Percentiles rank a stretch among this genome's conserved stretches.
These are phyloP conservation scores for Hemicentrotus pulcherrimus DNA, from an alignment of 35 echinoderm and acorn worm genomes.

Conservation along the genomic window DNA sequence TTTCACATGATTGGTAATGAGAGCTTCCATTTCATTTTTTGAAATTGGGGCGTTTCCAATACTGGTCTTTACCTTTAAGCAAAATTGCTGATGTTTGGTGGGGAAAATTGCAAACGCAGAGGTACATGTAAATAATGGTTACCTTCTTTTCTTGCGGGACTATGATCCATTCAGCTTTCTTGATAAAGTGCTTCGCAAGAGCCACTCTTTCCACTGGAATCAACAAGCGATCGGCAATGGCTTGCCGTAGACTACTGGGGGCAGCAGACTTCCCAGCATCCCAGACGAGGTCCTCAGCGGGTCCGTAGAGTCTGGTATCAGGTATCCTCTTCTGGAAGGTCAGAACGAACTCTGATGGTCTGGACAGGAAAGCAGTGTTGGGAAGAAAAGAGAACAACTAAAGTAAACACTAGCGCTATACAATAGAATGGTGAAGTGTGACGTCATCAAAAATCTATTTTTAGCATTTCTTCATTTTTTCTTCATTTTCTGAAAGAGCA, in stretches of 20 bases:
- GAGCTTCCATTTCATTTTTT: too few relatives aligned
- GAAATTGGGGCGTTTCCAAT: too few relatives aligned
- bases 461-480: too few relatives aligned
- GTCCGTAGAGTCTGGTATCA: conserved; percentile 58
- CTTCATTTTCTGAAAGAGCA: too few relatives aligned
- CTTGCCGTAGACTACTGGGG: conserved; percentile 65
- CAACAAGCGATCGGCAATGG: conserved; percentile 58
- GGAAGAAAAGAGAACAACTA: neutral
- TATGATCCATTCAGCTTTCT: conserved; percentile 84
- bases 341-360: conserved; percentile 68
- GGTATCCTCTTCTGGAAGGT: conserved; percentile 70
- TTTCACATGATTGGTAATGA: too few relatives aligned
- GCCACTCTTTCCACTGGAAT: conserved; percentile 73
- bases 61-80: too few relatives aligned
- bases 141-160: conserved; percentile 56
- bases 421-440: too few relatives aligned
- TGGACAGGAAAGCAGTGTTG: conserved; percentile 8
- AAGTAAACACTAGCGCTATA: too few relatives aligned
- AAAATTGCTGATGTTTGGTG: too few relatives aligned
- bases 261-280: conserved; percentile 62
- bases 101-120: neutral
- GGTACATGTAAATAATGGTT: neutral
- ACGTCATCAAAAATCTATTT: too few relatives aligned
- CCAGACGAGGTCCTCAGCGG: conserved; percentile 85
- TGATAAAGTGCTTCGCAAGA: conserved; percentile 70